Percentiles rank a stretch among this genome's conserved stretches.
Evolutionary conservation across 1,140 invertebrate genomes (phyloP).

Genomic region (Drosophila leontia): DNA sequence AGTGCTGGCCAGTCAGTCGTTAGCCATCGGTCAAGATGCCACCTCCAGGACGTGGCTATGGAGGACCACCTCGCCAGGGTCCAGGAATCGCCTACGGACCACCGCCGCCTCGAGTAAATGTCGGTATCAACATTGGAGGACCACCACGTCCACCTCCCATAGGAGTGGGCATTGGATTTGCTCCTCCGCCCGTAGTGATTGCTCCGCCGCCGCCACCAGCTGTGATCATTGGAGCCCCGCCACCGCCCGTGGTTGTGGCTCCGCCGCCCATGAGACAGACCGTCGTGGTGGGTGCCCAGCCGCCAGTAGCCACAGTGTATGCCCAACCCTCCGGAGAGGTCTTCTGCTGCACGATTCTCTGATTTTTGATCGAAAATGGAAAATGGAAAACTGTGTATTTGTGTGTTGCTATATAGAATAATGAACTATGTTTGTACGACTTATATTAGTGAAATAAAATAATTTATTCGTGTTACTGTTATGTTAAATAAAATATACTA

Average conservation of each 20-base stretch:
- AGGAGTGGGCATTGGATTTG: constrained; percentile 63
- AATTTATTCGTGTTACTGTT: constrained; percentile 15
- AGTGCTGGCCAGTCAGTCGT: constrained; percentile 50
- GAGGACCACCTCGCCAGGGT: constrained; percentile 52
- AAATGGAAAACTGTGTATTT: constrained; percentile 1
- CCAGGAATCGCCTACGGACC: constrained; percentile 56
- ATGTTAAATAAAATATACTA: neutral
- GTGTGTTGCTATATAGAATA: constrained; percentile 14
- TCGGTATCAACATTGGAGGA: constrained; percentile 69
- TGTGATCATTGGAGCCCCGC: constrained; percentile 44
- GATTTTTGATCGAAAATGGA: constrained; percentile 1
- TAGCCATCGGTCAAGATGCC: constrained; percentile 60
- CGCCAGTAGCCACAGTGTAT: constrained; percentile 45
- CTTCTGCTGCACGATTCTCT: constrained; percentile 53
- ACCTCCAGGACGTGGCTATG: constrained; percentile 65
- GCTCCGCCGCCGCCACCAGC: constrained; percentile 37
- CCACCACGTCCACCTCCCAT: constrained; percentile 61
- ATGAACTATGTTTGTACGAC: neutral
- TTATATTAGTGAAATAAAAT: constrained; percentile 33
- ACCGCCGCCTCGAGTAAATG: constrained; percentile 64
- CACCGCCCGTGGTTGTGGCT: constrained; percentile 22
- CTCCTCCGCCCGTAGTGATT: constrained; percentile 37
- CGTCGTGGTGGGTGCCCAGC: constrained; percentile 54
- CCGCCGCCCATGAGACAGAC: constrained; percentile 50
- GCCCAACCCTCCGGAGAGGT: constrained; percentile 44